phyloP scores from a whole-genome alignment of 2,797 vertebrate species.

The Miichthys miiuy region DNA sequence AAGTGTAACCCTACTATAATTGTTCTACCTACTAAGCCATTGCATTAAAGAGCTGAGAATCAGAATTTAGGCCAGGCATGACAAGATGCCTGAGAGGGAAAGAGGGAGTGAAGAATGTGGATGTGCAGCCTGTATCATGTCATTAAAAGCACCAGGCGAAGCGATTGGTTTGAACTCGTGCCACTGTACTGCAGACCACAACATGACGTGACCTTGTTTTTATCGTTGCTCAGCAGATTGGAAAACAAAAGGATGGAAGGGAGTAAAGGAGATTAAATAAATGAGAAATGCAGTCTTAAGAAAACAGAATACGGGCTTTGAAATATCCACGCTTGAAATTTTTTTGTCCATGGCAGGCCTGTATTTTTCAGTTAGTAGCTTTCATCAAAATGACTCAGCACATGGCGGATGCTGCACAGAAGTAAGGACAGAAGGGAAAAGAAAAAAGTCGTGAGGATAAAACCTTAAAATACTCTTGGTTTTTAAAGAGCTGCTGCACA shows the following conservation, averaged over 20 bases:
- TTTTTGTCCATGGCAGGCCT: conserved; percentile 40
- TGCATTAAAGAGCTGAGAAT: conserved; percentile 1
- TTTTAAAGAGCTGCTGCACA: not conserved
- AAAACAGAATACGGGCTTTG: conserved; percentile 47
- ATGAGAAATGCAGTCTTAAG: conserved; percentile 18
- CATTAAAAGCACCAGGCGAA: conserved; percentile 42
- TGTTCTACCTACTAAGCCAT: conserved; percentile 20
- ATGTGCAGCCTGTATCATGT: conserved; percentile 17
- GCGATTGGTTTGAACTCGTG: conserved; percentile 44
- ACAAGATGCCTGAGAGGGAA: conserved; percentile 1
- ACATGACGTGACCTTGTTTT: conserved; percentile 61
- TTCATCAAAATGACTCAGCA: conserved; percentile 62
- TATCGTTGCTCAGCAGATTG: conserved; percentile 69
- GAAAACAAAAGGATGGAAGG: conserved; percentile 42
- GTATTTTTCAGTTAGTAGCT: conserved; percentile 43
- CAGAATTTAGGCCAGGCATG: not conserved
- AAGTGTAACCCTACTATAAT: conserved; percentile 8
- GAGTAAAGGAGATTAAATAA: conserved; percentile 31
- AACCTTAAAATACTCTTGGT: conserved; percentile 17
- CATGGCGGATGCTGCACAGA: conserved; percentile 29
- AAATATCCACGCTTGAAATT: conserved; percentile 67
- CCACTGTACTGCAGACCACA: conserved; percentile 52
- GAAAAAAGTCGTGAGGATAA: conserved; percentile 17
- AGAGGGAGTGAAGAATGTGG: conserved; percentile 2
- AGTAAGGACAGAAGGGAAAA: conserved; percentile 3